Conservation (phyloP, 64 coral and sea anemone genomes). For the Montipora efflorescens region DNA sequence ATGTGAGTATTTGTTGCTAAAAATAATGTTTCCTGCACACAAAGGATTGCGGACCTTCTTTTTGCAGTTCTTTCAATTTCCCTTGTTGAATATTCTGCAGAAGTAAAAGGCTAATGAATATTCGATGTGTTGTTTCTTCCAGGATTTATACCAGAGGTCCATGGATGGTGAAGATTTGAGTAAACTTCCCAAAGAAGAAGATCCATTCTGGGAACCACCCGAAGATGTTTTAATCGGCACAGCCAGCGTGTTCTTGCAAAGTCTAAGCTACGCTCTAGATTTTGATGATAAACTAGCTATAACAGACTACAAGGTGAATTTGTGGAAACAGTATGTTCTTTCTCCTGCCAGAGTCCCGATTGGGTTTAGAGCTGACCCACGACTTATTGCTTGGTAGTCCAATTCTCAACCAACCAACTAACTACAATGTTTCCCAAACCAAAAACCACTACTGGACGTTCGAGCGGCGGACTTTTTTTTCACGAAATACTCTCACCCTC, state of each 20-base stretch:
- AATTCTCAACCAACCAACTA: too few species aligned
- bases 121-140: background rate
- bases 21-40: too few species aligned
- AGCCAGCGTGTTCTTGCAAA: slow-evolving; percentile 96
- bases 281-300: slow-evolving; percentile 98
- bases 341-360: too few species aligned
- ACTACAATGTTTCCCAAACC: too few species aligned
- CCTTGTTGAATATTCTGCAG: background rate
- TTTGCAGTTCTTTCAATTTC: background rate
- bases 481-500: too few species aligned
- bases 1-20: too few species aligned
- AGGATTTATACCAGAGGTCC: slow-evolving; percentile 95
- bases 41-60: background rate
- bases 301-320: slow-evolving; percentile 95
- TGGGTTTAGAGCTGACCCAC: too few species aligned
- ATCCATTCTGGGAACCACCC: slow-evolving; percentile 98
- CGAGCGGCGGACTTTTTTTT: too few species aligned
- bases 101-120: background rate
- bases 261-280: slow-evolving; percentile 92
- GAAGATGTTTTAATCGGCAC: slow-evolving; percentile 96
- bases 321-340: too few species aligned
- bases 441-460: too few species aligned
- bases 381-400: too few species aligned
- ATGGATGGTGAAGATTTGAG: slow-evolving; percentile 85
- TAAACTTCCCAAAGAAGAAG: slow-evolving; percentile 83